Base-by-base conservation (phyloP, 2,797 vertebrate genomes). In the Thaleichthys pacificus region DNA sequence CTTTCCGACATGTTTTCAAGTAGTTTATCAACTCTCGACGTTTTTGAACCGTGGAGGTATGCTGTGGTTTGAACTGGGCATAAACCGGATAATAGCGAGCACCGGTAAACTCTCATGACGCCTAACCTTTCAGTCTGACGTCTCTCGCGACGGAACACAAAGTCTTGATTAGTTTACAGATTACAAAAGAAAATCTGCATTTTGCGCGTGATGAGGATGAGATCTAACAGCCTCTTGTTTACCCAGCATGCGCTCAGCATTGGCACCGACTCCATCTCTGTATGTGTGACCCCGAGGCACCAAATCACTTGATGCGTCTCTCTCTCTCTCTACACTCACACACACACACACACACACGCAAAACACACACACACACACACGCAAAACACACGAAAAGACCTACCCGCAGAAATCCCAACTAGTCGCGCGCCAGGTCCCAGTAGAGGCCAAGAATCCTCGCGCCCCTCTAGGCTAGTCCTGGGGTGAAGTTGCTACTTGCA, bases 381-480 rank as follows among this genome's bases (percentile, higher is more conserved):
- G 35, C 32, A 38, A 35, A 35, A 35, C 66, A 56, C 66, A 56
- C 51, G 19, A 47, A 56, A 17, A 35, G 8, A 21, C 58, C n/a
- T 51, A 28, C 60, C 56, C 61, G 70, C 73, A 66, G 76, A 86
- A 89, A 89, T 88, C 86, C 89, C 86, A 22, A 35, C 32, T 51
- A 77, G 86, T 84, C 82, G 84, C 84, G 83, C 79, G 86, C 84
- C 64, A 79, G 81, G 88, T 91, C 91, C 92, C 93, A 82, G 82
- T 68, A 85, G 91, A 91, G 87, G 87, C 86, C 81, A 80, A 89
- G 91, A 90, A 90, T 88, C 85, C 88, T 82, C 86, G 49, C 86
- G 88, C 90, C 89, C 93, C 92, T 91, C 90, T 90, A 93, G 92
- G 93, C 93, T 82, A 91, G 87, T 93, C 92, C 91, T 91, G 91